Evolutionary conservation across 2,888 invertebrate species (phyloP).

Genomic region (Drosophila cyrtoloma): DNA sequence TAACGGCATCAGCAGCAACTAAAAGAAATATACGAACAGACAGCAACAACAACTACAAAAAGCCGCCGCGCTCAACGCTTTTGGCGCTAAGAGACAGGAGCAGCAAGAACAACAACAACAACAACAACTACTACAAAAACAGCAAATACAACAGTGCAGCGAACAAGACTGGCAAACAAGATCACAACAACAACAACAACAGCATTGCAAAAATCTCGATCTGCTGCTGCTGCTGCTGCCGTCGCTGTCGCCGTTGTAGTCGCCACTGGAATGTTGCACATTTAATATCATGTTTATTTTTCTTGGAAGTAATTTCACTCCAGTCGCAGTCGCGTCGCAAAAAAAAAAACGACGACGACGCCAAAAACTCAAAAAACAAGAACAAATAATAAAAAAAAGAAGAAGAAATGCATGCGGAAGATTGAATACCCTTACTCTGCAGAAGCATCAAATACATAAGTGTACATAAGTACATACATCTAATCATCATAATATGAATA

Average conservation of each 20-base stretch:
- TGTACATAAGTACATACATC: background rate
- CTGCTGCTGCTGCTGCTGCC: background rate
- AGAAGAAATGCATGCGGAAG: constrained; percentile 1
- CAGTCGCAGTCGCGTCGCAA: constrained; percentile 31
- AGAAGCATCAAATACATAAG: background rate
- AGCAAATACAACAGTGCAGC: background rate
- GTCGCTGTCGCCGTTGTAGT: background rate
- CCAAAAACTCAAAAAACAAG: constrained; percentile 17
- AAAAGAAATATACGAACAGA: constrained; percentile 11
- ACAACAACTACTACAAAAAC: background rate
- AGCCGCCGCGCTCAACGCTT: constrained; percentile 6
- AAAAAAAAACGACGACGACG: constrained; percentile 23
- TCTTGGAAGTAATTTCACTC: constrained; percentile 79
- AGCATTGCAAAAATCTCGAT: constrained; percentile 38
- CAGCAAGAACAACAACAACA: background rate
- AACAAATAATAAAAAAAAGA: constrained; percentile 5
- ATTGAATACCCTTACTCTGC: constrained; percentile 25
- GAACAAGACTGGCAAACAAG: constrained; percentile 3
- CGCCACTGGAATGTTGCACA: constrained; percentile 73
- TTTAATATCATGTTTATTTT: constrained; percentile 80
- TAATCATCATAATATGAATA: background rate
- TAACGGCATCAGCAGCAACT: constrained; percentile 45
- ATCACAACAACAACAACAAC: constrained; percentile 12
- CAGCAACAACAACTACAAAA: constrained; percentile 12
- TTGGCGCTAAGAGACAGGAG: constrained; percentile 21